Evolutionary conservation across 2,888 invertebrate species (phyloP).

Genomic region (Atethmia centrago): DNA sequence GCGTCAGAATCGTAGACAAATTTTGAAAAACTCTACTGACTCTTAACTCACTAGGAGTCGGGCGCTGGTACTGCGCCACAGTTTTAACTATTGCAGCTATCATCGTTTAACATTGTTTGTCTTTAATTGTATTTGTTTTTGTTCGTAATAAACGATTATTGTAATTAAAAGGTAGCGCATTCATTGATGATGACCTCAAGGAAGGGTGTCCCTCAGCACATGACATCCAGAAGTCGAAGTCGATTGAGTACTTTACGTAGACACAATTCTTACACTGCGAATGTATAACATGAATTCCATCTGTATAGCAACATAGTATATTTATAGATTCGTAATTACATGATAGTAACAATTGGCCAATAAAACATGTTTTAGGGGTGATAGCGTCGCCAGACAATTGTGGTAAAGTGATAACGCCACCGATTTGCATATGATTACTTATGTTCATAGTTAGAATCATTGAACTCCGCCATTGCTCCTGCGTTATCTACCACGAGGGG

Average conservation of each 20-base stretch:
- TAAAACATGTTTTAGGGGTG: constrained; percentile 18
- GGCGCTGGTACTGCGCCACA: no score
- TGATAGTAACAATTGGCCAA: constrained; percentile 18
- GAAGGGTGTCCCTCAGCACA: not conserved
- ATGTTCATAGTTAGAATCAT: constrained; percentile 1
- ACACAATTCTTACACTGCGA: not conserved
- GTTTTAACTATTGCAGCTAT: no score
- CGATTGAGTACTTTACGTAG: not conserved
- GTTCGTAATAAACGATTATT: no score
- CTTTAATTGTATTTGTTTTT: no score
- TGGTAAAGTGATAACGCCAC: constrained; percentile 23
- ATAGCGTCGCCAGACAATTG: constrained; percentile 33
- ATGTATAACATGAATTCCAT: not conserved
- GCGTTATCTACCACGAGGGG: constrained; percentile 5
- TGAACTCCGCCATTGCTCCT: constrained; percentile 14
- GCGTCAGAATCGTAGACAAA: no score
- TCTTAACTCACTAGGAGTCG: no score
- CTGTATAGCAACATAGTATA: not conserved
- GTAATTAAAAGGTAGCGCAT: not conserved
- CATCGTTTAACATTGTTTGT: no score
- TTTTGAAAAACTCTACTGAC: no score
- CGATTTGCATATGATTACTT: constrained; percentile 21
- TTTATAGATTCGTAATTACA: constrained; percentile 7
- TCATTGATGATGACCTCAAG: not conserved
- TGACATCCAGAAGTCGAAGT: not conserved